Base-by-base conservation (phyloP, 2,113 vertebrate genomes). In the Perognathus longimembris region DNA sequence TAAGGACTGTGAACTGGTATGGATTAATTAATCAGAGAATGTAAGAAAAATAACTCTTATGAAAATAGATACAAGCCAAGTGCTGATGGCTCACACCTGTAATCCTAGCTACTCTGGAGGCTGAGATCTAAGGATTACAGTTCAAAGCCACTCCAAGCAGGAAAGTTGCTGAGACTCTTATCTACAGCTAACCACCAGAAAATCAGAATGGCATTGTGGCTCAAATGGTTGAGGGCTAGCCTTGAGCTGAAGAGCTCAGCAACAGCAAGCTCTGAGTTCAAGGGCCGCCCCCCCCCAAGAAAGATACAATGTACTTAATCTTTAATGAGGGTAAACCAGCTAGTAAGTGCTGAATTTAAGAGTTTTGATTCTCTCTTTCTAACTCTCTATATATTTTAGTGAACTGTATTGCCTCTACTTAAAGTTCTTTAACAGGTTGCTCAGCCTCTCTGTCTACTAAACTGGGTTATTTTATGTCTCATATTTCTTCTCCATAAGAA, bases 11-110 rank as follows among this genome's bases (percentile, higher is more conserved):
- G 70, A 67, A 10, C 50, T 88, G 34, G 45, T 22, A 26, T 81
- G 22, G 6, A 70, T 67, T 89, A 70, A 61, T 90, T 80, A 88
- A 64, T 42, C 73, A 7, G 26, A 28, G 57, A 70, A 75, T 54
- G 11, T 66, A 59, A 95, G 71, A 26, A 81, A 96, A 95, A 71
- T 17, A 82, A 59, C 28, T 61, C 81, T 81, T 59, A 88, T 45
- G 57, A n/a, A 69, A 61, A n/a, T n/a, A n/a, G n/a, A 45, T 45
- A 11, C 45, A 7, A 45, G 45, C 45, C 45, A 7, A 45, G n/a
- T 11, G 12, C 45, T 2, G 8, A 11, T 45, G 45, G 45, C 45
- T 45, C 6, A 2, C 8, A 11, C 45, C 45, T 45, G 6, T 45
- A 45, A 45, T 45, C 45, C 45, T 45, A 45, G 45, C 45, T 45